Percentiles rank a stretch among this genome's conserved stretches.
These are phyloP conservation scores for Globicephala melas DNA, from an alignment of 2,113 vertebrate genomes.

Conservation along the genomic window DNA sequence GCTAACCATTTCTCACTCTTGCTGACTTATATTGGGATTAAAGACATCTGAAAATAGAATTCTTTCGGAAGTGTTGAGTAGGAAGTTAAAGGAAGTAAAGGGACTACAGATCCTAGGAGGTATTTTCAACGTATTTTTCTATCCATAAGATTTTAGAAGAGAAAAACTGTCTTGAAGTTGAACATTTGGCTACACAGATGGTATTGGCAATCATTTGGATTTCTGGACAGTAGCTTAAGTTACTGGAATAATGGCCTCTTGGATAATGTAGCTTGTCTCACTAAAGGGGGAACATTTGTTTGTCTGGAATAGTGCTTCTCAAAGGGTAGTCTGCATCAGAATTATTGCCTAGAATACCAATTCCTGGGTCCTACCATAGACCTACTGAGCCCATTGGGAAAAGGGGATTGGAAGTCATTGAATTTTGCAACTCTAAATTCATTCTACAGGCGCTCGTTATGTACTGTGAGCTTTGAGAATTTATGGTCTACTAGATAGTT, in stretches of 20 bases:
- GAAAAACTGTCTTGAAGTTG: background rate
- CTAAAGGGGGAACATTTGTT: background rate
- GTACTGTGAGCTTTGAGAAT: background rate
- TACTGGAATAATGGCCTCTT: background rate
- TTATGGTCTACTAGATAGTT: background rate
- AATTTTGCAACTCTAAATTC: background rate
- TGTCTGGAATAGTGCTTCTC: background rate
- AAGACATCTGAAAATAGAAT: background rate
- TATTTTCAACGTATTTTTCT: slow-evolving; percentile 16
- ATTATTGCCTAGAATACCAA: background rate
- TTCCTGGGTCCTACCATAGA: background rate
- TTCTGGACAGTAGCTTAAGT: slow-evolving; percentile 20
- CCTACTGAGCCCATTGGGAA: background rate
- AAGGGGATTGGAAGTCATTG: background rate
- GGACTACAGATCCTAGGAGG: background rate
- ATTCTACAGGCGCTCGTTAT: background rate
- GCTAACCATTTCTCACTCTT: background rate
- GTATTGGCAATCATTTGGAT: background rate
- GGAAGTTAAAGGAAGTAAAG: background rate
- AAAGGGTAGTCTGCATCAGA: background rate
- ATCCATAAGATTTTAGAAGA: background rate
- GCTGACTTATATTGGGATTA: background rate
- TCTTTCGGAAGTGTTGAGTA: background rate
- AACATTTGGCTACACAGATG: slow-evolving; percentile 43
- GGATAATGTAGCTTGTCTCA: background rate